These are phyloP conservation scores for Atrina japonica DNA, from an alignment of 2,888 invertebrate genomes.

Conservation along the genomic window DNA sequence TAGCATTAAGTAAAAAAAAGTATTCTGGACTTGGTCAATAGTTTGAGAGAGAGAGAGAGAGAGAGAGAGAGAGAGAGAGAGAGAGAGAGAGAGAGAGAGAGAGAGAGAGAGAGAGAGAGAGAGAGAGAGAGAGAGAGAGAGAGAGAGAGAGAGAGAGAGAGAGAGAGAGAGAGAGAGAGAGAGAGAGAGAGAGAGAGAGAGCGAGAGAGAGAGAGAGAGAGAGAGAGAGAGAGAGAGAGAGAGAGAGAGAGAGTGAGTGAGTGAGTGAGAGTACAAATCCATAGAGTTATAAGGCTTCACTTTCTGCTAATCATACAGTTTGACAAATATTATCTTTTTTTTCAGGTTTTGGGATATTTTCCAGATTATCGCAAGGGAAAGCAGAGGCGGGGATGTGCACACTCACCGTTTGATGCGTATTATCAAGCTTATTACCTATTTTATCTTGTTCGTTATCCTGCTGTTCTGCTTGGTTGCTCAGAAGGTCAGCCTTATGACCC, in stretches of 20 bases:
- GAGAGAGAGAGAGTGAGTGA: neutral
- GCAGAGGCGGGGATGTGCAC: constrained; percentile 54
- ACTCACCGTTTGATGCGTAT: constrained; percentile 61
- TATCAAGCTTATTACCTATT: constrained; percentile 87
- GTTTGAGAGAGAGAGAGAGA: no score
- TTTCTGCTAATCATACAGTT: no score
- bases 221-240: neutral
- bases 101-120: constrained; percentile 23
- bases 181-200: no score
- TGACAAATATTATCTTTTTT: no score
- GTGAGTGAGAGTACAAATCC: neutral
- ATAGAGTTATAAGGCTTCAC: no score
- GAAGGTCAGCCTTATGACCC: constrained; percentile 86
- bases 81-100: constrained; percentile 17
- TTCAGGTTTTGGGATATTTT: constrained; percentile 69
- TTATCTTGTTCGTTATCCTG: constrained; percentile 92
- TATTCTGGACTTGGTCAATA: no score
- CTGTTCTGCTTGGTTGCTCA: constrained; percentile 92
- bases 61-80: constrained; percentile 12
- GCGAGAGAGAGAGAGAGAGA: no score
- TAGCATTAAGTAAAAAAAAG: no score
- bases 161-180: constrained; percentile 21
- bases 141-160: constrained; percentile 21
- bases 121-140: constrained; percentile 29
- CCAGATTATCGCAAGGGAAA: constrained; percentile 61